phyloP scores from a whole-genome alignment of 2,888 invertebrate species.

The Drosophila maculinotata region DNA sequence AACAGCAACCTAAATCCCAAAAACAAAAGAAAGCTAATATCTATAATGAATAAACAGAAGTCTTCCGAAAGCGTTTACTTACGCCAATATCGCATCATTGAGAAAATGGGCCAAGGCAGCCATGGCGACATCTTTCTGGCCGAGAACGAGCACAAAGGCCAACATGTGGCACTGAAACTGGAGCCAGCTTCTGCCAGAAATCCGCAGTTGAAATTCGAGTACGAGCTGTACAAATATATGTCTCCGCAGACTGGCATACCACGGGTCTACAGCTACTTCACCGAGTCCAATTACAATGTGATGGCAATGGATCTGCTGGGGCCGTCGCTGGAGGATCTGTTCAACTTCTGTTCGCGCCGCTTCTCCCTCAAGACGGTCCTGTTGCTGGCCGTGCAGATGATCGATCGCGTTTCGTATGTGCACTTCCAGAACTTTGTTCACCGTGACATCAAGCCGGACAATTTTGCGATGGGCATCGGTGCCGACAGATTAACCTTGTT shows the following conservation, averaged over 20 bases:
- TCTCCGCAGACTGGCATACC: slow-evolving; percentile 26
- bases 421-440: slow-evolving; percentile 36
- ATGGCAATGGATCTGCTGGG: slow-evolving; percentile 61
- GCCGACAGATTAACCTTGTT: background rate
- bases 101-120: slow-evolving; percentile 35
- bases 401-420: slow-evolving; percentile 39
- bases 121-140: slow-evolving; percentile 48
- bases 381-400: slow-evolving; percentile 50
- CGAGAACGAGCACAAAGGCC: background rate
- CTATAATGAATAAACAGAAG: too few species aligned
- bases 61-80: too few species aligned
- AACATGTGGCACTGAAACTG: slow-evolving; percentile 50
- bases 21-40: background rate
- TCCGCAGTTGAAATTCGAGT: slow-evolving; percentile 25
- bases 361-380: slow-evolving; percentile 62
- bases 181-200: accelerated
- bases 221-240: slow-evolving; percentile 10
- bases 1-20: too few species aligned
- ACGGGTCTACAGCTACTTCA: background rate
- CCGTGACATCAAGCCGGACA: slow-evolving; percentile 59
- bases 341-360: slow-evolving; percentile 25
- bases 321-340: slow-evolving; percentile 42
- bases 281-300: background rate
- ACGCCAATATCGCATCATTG: slow-evolving; percentile 3
- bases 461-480: slow-evolving; percentile 40